These are phyloP conservation scores for Brachystomella parvula DNA, from an alignment of 1,140 invertebrate species.

Conservation along the genomic window DNA sequence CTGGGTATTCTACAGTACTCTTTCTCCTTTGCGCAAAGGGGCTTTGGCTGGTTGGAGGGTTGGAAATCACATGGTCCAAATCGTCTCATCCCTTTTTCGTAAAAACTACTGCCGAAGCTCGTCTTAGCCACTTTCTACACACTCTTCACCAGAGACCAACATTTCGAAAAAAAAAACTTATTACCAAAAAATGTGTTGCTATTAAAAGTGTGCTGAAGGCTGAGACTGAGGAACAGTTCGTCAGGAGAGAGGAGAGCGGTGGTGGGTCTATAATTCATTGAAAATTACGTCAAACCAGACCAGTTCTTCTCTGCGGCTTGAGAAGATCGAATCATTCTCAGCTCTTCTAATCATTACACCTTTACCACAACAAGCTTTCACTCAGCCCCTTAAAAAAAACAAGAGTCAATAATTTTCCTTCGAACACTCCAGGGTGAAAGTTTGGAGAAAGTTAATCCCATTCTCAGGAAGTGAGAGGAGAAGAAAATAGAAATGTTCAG, in stretches of 20 bases:
- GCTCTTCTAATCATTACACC: background rate
- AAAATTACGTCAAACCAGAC: constrained; percentile 41
- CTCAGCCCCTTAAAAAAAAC: background rate
- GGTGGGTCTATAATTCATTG: constrained; percentile 42
- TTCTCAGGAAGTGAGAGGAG: too few relatives aligned
- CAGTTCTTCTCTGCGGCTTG: constrained; percentile 34
- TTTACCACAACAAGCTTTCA: background rate
- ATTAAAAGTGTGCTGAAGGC: constrained; percentile 45
- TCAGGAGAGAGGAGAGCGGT: constrained; percentile 21
- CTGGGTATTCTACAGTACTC: too few relatives aligned
- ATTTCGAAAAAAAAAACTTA: background rate
- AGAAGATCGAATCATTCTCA: constrained; percentile 25
- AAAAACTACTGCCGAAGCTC: background rate
- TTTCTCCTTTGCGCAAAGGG: constrained; percentile 2
- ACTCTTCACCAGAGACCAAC: background rate
- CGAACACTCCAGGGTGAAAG: too few relatives aligned
- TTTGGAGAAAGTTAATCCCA: constrained; percentile 1
- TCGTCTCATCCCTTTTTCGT: constrained; percentile 17
- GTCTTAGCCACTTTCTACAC: background rate
- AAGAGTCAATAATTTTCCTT: too few relatives aligned
- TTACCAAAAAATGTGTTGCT: constrained; percentile 36
- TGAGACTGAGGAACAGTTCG: constrained; percentile 21
- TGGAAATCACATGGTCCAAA: constrained; percentile 28
- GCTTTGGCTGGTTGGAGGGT: constrained; percentile 3
- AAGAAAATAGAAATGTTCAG: background rate